Base-by-base conservation (phyloP, 2,888 invertebrate species). In the Synanthedon vespiformis region DNA sequence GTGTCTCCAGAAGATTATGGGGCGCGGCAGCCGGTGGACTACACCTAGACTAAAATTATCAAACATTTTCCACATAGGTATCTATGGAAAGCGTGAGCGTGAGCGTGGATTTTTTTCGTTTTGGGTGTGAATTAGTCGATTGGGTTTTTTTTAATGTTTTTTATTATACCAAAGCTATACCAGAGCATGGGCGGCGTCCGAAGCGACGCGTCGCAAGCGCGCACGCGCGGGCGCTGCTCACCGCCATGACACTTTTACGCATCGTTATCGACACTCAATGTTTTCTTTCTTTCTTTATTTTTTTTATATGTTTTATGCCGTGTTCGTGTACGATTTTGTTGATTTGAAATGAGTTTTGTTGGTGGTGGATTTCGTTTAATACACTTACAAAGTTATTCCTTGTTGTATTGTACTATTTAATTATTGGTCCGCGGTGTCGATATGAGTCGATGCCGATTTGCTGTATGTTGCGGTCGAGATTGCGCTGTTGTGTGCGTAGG, bases 21-120 rank as follows among this genome's bases (percentile, higher is more conserved):
- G 77, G 76, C 77, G 80, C 71, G 76, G 73, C 86, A 77, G 74
- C 80, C 76, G 77, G 77, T 79, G 85, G 86, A 81, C 80, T 72
- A 74, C 85, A 80, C 80, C 85, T 85, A 82, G 77, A 83, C 84
- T 86, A 84, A 76, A 58, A 84, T 83, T 78, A 80, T 77, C 82
- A 81, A 82, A 85, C 80, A 81, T 84, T 86, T 85, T 84, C 34
- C 84, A 84, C 86, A 86, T 88, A 86, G 86, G 87, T 88, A 87
- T 87, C 88, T 88, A 87, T 87, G 81, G 83, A 85, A 85, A 88
- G 88, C 78, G 88, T 88, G 87, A 85, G 88, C 85, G 88, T 88
- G 88, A 85, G 88, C 87, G 88, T 88, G 88, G 79, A 86, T 84
- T 87, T 85, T 78, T 81, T 86, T 83, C 83, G 83, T 86, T 86